Evolutionary conservation across 2,888 invertebrate species (phyloP).

Genomic region (Hydriomena furcata): DNA sequence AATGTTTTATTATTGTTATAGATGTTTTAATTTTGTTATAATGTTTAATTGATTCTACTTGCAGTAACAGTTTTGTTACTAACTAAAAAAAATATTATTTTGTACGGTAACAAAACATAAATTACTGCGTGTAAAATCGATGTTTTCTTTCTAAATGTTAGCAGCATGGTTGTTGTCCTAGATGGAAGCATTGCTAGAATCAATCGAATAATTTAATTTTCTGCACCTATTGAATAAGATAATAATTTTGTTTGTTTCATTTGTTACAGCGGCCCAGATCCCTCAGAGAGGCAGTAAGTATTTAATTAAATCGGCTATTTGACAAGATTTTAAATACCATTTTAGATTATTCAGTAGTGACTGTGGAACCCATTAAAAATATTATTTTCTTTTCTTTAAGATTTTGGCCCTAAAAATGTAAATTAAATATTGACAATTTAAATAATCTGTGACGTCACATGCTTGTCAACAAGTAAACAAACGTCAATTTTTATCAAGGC

Average conservation of each 20-base stretch:
- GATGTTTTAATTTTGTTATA: slow-evolving; percentile 24
- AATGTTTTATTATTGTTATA: slow-evolving; percentile 35
- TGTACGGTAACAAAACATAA: background rate
- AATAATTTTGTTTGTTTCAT: slow-evolving; percentile 58
- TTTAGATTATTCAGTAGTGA: too few species aligned
- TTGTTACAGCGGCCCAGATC: slow-evolving; percentile 94
- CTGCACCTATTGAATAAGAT: background rate
- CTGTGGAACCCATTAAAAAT: too few species aligned
- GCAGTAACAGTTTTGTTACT: slow-evolving; percentile 12
- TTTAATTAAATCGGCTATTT: slow-evolving; percentile 39
- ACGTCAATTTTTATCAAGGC: too few species aligned
- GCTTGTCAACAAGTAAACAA: too few species aligned
- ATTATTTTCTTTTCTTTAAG: background rate
- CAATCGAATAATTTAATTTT: slow-evolving; percentile 6
- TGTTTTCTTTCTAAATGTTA: slow-evolving; percentile 59
- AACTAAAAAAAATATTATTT: too few species aligned
- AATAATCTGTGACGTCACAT: too few species aligned
- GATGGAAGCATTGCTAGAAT: slow-evolving; percentile 48
- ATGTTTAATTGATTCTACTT: slow-evolving; percentile 21
- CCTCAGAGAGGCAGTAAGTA: slow-evolving; percentile 95
- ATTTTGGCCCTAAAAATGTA: too few species aligned
- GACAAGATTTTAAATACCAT: too few species aligned
- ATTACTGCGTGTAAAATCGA: slow-evolving; percentile 52
- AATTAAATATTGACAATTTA: too few species aligned
- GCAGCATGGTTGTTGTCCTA: slow-evolving; percentile 78